phyloP scores from a whole-genome alignment of 1,140 invertebrate genomes.

The Periplaneta americana region DNA sequence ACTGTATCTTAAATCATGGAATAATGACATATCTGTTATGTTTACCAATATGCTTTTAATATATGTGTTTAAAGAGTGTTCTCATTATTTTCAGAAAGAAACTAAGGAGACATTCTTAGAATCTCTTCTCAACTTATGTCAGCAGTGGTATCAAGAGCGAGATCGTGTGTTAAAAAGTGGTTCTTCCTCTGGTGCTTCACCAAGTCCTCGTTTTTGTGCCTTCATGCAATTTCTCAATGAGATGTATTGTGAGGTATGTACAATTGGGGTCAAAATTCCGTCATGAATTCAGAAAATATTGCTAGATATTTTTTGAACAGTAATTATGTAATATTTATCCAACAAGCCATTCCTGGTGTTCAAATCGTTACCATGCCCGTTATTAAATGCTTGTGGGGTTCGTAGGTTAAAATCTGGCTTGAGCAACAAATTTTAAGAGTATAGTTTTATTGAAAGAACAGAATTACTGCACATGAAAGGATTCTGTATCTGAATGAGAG shows the following conservation, averaged over 20 bases:
- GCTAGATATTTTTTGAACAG: neutral
- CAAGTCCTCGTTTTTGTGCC: slow-evolving; percentile 58
- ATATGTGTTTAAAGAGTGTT: neutral
- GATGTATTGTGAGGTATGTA: slow-evolving; percentile 71
- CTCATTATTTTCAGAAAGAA: slow-evolving; percentile 61
- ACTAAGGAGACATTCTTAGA: slow-evolving; percentile 82
- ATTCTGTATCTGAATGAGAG: no score
- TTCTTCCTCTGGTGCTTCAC: slow-evolving; percentile 26
- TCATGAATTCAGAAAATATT: slow-evolving; percentile 7
- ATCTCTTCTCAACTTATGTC: slow-evolving; percentile 79
- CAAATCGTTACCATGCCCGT: no score
- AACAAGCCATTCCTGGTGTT: no score
- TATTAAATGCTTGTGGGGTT: no score
- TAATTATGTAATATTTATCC: neutral
- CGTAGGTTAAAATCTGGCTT: no score
- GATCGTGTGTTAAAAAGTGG: slow-evolving; percentile 51
- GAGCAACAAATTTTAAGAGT: no score
- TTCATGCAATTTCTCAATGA: slow-evolving; percentile 86
- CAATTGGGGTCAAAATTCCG: neutral
- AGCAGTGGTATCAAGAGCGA: slow-evolving; percentile 84
- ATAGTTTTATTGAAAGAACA: no score
- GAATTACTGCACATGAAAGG: no score
- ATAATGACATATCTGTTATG: no score
- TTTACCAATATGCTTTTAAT: neutral
- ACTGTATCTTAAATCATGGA: no score